phyloP scores from a whole-genome alignment of 1,140 invertebrate genomes.

The Platorchestia sp. region DNA sequence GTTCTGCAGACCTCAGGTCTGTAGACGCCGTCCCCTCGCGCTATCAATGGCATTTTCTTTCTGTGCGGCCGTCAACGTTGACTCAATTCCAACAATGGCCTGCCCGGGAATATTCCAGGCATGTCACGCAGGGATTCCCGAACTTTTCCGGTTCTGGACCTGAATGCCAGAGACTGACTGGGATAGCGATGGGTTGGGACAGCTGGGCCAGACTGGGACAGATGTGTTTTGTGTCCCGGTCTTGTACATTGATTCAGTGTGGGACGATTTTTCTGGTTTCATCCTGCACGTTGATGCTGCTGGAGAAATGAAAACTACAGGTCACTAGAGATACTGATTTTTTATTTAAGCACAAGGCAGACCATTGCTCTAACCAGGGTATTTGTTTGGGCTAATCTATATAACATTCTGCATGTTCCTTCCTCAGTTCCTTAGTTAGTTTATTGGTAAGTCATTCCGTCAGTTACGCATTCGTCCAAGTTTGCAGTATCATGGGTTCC shows the following conservation, averaged over 20 bases:
- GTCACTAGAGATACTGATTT: too few species aligned
- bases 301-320: too few species aligned
- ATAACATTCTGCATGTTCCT: too few species aligned
- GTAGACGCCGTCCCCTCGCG: background rate
- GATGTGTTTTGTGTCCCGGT: background rate
- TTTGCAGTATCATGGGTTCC: too few species aligned
- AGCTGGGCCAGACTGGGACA: background rate
- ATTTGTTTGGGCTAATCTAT: too few species aligned
- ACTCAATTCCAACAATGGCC: constrained; percentile 38
- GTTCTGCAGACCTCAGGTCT: background rate
- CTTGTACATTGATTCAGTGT: background rate
- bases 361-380: too few species aligned
- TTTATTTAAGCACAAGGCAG: too few species aligned
- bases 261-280: too few species aligned
- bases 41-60: constrained; percentile 9
- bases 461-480: too few species aligned
- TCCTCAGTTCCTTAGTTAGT: too few species aligned
- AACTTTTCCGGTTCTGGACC: constrained; percentile 22
- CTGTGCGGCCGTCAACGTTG: background rate
- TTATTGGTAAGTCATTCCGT: too few species aligned
- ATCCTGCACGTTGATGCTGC: too few species aligned
- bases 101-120: constrained; percentile 25
- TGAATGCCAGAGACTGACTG: background rate
- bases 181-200: background rate
- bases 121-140: constrained; percentile 32